Evolutionary conservation across 1,140 invertebrate genomes (phyloP).

Genomic region (Brachionus rubens): DNA sequence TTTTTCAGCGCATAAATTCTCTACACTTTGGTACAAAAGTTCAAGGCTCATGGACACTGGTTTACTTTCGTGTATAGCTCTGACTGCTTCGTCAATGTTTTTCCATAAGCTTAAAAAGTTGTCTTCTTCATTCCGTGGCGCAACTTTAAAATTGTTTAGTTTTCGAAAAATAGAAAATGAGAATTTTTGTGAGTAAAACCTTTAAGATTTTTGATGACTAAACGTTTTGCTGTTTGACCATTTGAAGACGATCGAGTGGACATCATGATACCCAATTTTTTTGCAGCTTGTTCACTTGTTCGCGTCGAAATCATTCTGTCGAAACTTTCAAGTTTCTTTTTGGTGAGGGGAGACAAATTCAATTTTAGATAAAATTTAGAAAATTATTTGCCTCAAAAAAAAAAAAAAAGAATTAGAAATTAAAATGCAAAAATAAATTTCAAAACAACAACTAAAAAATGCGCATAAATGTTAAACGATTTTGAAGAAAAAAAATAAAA

Average conservation of each 20-base stretch:
- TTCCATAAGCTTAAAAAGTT: conserved; percentile 4
- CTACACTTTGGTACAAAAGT: conserved; percentile 29
- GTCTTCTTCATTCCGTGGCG: neutral
- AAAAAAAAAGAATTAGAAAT: too few species aligned
- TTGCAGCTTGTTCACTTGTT: conserved; percentile 27
- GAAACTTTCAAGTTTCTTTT: too few species aligned
- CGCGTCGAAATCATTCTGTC: conserved; percentile 18
- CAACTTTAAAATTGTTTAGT: neutral
- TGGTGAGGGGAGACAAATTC: too few species aligned
- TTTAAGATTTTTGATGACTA: conserved; percentile 45
- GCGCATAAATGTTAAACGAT: too few species aligned
- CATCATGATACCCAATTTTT: conserved; percentile 20
- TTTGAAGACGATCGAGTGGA: conserved; percentile 18
- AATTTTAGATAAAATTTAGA: too few species aligned
- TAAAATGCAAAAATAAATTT: too few species aligned
- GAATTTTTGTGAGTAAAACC: too few species aligned
- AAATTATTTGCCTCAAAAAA: too few species aligned
- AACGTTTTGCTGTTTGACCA: conserved; percentile 37
- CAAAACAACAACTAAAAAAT: too few species aligned
- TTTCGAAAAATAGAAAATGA: neutral
- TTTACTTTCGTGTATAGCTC: conserved; percentile 30
- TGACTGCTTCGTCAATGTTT: conserved; percentile 24
- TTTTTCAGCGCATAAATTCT: conserved; percentile 42
- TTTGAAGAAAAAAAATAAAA: too few species aligned
- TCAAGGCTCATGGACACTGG: conserved; percentile 24